phyloP scores from a whole-genome alignment of 92 coral and sea anemone species.

The Hydrozoanthus gracilis region DNA sequence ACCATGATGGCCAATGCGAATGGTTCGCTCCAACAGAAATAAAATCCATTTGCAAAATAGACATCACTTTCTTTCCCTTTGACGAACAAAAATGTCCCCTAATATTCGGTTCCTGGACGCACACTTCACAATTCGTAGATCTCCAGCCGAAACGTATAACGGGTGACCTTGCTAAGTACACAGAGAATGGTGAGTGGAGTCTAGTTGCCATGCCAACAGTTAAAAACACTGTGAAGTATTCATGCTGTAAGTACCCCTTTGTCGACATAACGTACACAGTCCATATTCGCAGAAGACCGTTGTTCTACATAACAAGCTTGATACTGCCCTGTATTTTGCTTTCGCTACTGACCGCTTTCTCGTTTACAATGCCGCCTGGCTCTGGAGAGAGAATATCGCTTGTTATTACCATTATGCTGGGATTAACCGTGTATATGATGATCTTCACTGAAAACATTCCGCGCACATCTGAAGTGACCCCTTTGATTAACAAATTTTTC shows the following conservation, averaged over 20 bases:
- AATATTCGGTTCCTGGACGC: conserved; percentile 92
- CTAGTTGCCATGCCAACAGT: conserved; percentile 67
- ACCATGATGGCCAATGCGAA: conserved; percentile 68
- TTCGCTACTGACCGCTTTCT: conserved; percentile 77
- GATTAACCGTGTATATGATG: conserved; percentile 94
- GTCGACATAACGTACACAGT: conserved; percentile 85
- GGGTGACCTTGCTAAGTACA: conserved; percentile 87
- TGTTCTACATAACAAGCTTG: conserved; percentile 86
- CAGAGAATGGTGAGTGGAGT: conserved; percentile 91
- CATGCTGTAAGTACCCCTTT: conserved; percentile 79
- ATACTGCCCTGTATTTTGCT: conserved; percentile 91
- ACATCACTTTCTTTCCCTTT: conserved; percentile 92
- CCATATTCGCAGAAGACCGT: conserved; percentile 77
- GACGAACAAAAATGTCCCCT: conserved; percentile 84
- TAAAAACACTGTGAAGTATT: conserved; percentile 71
- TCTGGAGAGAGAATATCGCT: conserved; percentile 93
- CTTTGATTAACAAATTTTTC: conserved; percentile 86
- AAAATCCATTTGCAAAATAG: conserved; percentile 93
- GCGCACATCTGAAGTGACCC: conserved; percentile 84
- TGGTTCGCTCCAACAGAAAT: conserved; percentile 95
- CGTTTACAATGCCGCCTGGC: conserved; percentile 90
- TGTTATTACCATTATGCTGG: conserved; percentile 87
- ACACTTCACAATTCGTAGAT: conserved; percentile 70
- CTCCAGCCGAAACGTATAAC: conserved; percentile 65
- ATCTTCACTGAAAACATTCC: conserved; percentile 95